Base-by-base conservation (phyloP, 2,888 invertebrate genomes). In the Drosophila macrospina region DNA sequence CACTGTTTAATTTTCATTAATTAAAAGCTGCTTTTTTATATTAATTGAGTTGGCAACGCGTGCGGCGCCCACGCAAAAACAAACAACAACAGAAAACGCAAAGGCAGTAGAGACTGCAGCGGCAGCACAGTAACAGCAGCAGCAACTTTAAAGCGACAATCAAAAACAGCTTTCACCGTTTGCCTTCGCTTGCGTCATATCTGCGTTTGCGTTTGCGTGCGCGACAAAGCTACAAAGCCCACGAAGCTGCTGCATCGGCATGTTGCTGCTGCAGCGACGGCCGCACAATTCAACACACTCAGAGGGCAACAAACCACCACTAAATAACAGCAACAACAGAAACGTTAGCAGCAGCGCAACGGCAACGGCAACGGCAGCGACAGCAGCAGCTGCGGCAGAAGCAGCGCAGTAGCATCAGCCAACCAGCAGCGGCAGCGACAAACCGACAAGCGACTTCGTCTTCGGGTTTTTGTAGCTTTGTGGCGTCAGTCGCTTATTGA, bases 1-100 rank as follows among this genome's bases (percentile, higher is more conserved):
- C 63, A 69, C 75, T 73, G 65, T 80, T 76, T 83, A 74, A 80
- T 78, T 76, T 84, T 77, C 64, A 73, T 84, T 86, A 85, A 88
- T 85, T 88, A 83, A 88, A 80, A 75, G 67, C 62, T 61, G 56
- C 51, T 30, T 59, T 54, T 41, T 56, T 54, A 48, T 69, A 78
- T 88, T 88, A 88, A 84, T 84, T 80, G 73, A 86, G 88, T 83
- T 83, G 86, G 75, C 78, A 88, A 86, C 67, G 83, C 79, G 88
- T 76, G 65, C 80, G 85, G 78, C 86, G 80, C 84, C 88, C 86
- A 85, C 84, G 84, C 84, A 79, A 41, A 45, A 28, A 20, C 20
- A 6, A 28, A 13, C 44, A 51, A 44, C 51, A 54, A 42, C 30
- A 32, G 30, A 6, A 34, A 47, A 28, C 28, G 28, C 59, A 34